Conservation (phyloP, 2,113 vertebrate species). For the Cryptomyrus ogoouensis region DNA sequence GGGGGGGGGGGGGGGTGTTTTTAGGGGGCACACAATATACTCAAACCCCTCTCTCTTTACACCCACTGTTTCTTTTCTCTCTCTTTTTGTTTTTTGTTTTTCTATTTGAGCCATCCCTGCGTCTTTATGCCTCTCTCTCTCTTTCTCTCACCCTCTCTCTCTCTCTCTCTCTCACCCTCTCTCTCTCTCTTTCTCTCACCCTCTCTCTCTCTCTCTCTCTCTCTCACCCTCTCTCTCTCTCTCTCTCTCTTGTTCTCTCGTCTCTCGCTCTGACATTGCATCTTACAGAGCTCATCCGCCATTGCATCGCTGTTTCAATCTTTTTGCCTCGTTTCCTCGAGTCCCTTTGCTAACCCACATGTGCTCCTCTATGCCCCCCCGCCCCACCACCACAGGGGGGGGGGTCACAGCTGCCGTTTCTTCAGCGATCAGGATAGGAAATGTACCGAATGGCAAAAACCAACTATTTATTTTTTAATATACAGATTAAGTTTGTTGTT, state of each 20-base stretch:
- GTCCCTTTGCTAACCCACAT: background rate
- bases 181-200: background rate
- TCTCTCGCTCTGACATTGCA: background rate
- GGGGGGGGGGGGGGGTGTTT: slow-evolving; percentile 38
- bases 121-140: background rate
- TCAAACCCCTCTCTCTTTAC: slow-evolving; percentile 27
- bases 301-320: background rate
- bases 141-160: background rate
- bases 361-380: background rate
- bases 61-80: slow-evolving; percentile 35
- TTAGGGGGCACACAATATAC: slow-evolving; percentile 40
- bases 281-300: background rate
- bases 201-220: background rate
- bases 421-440: background rate
- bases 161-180: background rate
- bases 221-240: background rate
- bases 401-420: background rate
- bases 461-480: background rate
- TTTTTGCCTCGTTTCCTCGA: background rate
- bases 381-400: no score
- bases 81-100: slow-evolving; percentile 23
- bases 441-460: background rate
- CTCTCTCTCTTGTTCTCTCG: background rate
- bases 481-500: background rate
- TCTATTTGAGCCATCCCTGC: background rate